phyloP scores from a whole-genome alignment of 1,140 invertebrate species.

The Vollenhovia emeryi region DNA sequence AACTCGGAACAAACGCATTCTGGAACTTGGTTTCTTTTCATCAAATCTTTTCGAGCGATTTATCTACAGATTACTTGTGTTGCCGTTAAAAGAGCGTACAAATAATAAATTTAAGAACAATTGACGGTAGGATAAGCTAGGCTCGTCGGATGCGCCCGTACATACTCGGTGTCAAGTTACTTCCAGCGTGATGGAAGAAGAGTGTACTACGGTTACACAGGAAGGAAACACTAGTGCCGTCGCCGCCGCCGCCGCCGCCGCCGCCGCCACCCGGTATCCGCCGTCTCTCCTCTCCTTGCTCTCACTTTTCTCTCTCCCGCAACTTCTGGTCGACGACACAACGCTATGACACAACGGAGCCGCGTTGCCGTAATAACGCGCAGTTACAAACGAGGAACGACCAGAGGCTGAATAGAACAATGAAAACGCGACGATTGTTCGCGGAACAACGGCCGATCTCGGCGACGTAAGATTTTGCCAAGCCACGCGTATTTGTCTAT shows the following conservation, averaged over 20 bases:
- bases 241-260: conserved; percentile 32
- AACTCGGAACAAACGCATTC: not conserved
- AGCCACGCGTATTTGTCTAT: no score
- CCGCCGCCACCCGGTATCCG: conserved; percentile 53
- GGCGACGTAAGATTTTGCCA: not conserved
- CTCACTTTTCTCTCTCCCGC: conserved; percentile 35
- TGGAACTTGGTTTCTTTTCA: not conserved
- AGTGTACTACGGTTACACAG: conserved; percentile 83
- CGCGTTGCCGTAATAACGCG: conserved; percentile 61
- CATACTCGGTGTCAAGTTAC: conserved; percentile 79
- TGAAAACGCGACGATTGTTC: conserved; percentile 58
- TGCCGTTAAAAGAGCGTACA: not conserved
- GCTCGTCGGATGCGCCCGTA: conserved; percentile 56
- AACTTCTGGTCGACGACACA: conserved; percentile 16
- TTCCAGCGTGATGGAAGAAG: conserved; percentile 70
- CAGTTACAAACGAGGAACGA: conserved; percentile 42
- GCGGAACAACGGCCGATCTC: conserved; percentile 34
- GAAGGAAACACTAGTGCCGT: conserved; percentile 83
- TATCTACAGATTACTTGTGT: not conserved
- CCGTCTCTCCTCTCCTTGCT: conserved; percentile 37
- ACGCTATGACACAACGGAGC: conserved; percentile 60
- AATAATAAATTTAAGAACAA: not conserved
- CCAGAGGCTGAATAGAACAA: conserved; percentile 54
- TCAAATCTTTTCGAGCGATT: not conserved
- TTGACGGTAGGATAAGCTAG: not conserved